A percentile compares a stretch with the other conserved stretches of the same genome.
Evolutionary conservation across 2,888 invertebrate genomes (phyloP).

Genomic region (Ophioninae sp.): DNA sequence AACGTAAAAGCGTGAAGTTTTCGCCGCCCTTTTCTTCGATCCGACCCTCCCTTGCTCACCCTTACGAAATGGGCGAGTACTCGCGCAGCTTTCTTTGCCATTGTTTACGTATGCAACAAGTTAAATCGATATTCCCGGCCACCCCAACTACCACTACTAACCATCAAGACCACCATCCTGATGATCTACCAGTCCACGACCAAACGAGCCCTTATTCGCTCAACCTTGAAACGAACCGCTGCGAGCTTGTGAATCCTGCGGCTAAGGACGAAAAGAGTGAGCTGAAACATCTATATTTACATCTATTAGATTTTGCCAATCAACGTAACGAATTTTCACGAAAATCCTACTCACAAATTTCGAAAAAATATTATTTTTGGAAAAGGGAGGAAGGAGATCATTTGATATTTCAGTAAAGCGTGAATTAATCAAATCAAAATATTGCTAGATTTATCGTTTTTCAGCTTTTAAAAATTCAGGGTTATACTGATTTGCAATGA

Average conservation of each 20-base stretch:
- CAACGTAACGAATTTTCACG: neutral
- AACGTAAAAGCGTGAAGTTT: neutral
- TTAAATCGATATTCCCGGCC: constrained; percentile 69
- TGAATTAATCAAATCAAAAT: neutral
- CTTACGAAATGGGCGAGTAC: constrained; percentile 23
- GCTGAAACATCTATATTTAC: neutral
- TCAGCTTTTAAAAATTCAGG: too few species aligned
- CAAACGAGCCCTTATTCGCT: constrained; percentile 46
- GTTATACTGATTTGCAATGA: too few species aligned
- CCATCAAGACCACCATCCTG: constrained; percentile 27
- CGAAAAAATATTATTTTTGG: neutral
- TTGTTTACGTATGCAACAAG: constrained; percentile 74
- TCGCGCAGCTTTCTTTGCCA: constrained; percentile 42
- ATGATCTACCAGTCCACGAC: constrained; percentile 43
- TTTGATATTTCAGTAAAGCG: neutral
- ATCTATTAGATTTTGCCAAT: neutral
- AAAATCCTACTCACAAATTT: neutral
- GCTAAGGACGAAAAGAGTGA: constrained; percentile 8
- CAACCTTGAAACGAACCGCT: constrained; percentile 61
- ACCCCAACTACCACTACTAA: constrained; percentile 21
- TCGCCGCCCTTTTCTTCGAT: constrained; percentile 1
- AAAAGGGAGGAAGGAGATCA: neutral
- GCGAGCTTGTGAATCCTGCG: constrained; percentile 16
- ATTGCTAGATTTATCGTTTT: too few species aligned
- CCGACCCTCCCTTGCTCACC: neutral